Conservation (phyloP, 1,140 invertebrate genomes). For the Galleria mellonella region DNA sequence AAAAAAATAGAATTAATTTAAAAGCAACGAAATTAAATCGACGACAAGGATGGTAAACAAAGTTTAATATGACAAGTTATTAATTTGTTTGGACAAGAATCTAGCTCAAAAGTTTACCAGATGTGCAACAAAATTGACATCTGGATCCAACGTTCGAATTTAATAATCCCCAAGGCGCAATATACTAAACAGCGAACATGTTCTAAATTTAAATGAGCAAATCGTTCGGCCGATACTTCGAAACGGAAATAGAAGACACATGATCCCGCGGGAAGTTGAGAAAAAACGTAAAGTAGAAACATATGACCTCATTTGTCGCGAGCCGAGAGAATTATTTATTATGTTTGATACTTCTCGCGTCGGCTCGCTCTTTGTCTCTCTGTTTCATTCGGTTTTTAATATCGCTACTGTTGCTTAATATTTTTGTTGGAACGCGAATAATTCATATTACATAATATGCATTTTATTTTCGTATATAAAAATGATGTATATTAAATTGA, state of each 20-base stretch:
- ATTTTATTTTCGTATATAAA: no score
- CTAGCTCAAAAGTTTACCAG: constrained; percentile 20
- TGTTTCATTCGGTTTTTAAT: constrained; percentile 48
- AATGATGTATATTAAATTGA: no score
- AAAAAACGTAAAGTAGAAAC: constrained; percentile 69
- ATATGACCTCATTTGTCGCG: constrained; percentile 71
- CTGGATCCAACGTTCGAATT: constrained; percentile 40
- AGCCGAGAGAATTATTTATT: constrained; percentile 67
- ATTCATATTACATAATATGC: no score
- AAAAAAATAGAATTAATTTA: no score
- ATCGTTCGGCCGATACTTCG: constrained; percentile 58
- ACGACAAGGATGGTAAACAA: no score
- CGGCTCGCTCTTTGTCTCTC: constrained; percentile 52
- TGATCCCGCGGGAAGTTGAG: constrained; percentile 65
- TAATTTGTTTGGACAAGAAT: no score
- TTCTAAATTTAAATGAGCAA: constrained; percentile 65
- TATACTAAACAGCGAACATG: constrained; percentile 67
- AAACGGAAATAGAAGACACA: constrained; percentile 72
- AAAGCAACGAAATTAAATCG: no score
- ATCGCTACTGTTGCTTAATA: constrained; percentile 28
- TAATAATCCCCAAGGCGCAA: constrained; percentile 63
- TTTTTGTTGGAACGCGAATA: no score
- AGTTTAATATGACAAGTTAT: no score
- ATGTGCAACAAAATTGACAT: constrained; percentile 44
- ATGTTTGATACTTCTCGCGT: constrained; percentile 59